These are phyloP conservation scores for Oreochromis niloticus DNA, from an alignment of 2,113 vertebrate genomes.

Conservation along the genomic window DNA sequence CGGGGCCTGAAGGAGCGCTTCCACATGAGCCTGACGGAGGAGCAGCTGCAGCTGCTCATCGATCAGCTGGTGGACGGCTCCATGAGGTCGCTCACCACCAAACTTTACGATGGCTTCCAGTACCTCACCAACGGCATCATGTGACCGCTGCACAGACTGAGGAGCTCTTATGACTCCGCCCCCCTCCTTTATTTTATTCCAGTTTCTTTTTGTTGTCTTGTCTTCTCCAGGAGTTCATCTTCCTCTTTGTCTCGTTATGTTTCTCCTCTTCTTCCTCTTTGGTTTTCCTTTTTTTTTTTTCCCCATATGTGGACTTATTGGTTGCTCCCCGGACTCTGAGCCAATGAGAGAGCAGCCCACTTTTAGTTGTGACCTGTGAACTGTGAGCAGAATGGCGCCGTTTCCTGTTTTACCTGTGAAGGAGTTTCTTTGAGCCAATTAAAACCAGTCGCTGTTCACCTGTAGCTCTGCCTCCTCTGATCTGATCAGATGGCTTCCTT, in stretches of 20 bases:
- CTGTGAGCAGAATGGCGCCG: background rate
- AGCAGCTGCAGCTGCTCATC: conserved; percentile 89
- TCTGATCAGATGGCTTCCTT: background rate
- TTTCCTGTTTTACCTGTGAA: background rate
- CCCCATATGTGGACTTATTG: background rate
- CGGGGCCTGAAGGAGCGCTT: conserved; percentile 91
- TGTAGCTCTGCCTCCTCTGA: background rate
- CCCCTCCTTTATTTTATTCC: background rate
- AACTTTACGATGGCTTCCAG: conserved; percentile 95
- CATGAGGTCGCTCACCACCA: conserved; percentile 92
- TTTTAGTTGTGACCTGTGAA: conserved; percentile 30
- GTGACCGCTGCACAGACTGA: conserved; percentile 66
- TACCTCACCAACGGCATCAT: conserved; percentile 99
- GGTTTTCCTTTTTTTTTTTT: background rate
- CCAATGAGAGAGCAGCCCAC: conserved; percentile 37
- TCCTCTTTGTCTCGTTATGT: background rate
- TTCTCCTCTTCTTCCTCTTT: background rate
- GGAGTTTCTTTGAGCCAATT: conserved; percentile 5
- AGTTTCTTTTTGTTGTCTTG: background rate
- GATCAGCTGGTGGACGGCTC: conserved; percentile 93
- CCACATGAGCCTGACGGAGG: conserved; percentile 96
- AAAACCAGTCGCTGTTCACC: conserved; percentile 9
- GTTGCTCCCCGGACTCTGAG: conserved; percentile 14
- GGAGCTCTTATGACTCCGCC: background rate
- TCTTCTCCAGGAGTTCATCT: background rate